A percentile compares a stretch with the other conserved stretches of the same genome.
These are phyloP conservation scores for Drosophila cognata DNA, from an alignment of 2,888 invertebrate species.

Conservation along the genomic window DNA sequence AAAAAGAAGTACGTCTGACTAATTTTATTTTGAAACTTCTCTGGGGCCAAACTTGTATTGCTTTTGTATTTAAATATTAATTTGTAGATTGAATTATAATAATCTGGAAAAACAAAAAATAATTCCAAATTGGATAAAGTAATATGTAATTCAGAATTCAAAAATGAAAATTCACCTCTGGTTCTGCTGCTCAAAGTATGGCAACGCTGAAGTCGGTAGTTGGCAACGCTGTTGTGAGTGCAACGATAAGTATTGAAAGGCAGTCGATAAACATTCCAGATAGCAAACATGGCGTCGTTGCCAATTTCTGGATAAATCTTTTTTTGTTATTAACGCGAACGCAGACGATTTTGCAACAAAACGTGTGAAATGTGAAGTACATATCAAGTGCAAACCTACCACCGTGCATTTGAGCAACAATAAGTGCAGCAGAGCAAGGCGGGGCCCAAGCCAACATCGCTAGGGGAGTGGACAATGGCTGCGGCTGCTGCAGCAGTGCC, in stretches of 20 bases:
- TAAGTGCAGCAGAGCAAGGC: constrained; percentile 31
- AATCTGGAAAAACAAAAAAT: neutral
- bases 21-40: constrained; percentile 21
- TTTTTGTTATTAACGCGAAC: constrained; percentile 44
- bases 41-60: neutral
- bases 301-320: constrained; percentile 53
- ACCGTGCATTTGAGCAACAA: constrained; percentile 42
- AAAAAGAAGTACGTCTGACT: constrained; percentile 71
- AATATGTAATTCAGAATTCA: neutral
- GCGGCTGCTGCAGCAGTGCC: constrained; percentile 67
- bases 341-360: constrained; percentile 42
- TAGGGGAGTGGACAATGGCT: constrained; percentile 52
- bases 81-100: neutral
- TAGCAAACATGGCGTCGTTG: constrained; percentile 71
- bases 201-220: constrained; percentile 20
- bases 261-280: constrained; percentile 39
- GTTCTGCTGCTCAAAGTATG: neutral
- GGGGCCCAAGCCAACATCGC: constrained; percentile 17
- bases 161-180: neutral
- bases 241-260: constrained; percentile 39
- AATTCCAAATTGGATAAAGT: neutral
- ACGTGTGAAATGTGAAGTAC: constrained; percentile 61
- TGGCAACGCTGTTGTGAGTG: too few species aligned
- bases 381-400: constrained; percentile 26
- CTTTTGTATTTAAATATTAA: neutral